Evolutionary conservation across 2,888 invertebrate genomes (phyloP).

Genomic region (Muschampia plurimacula): DNA sequence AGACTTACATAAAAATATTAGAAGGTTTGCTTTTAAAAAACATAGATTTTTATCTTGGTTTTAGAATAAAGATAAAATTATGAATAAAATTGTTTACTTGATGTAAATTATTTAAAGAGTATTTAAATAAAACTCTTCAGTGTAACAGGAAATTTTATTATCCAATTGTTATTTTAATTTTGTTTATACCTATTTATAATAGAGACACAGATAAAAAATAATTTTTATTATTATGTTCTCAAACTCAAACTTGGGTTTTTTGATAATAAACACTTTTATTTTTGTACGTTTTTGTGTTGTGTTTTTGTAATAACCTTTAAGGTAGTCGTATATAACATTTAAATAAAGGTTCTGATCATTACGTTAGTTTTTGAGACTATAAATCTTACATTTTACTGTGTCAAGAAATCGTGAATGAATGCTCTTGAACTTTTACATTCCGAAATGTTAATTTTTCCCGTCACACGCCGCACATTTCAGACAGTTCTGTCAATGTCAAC

Average conservation of each 20-base stretch:
- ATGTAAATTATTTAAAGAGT: too few species aligned
- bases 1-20: constrained; percentile 16
- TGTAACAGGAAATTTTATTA: neutral
- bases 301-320: neutral
- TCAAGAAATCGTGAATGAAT: constrained; percentile 61
- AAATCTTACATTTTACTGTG: neutral
- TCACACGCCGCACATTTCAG: constrained; percentile 23
- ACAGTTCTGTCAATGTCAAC: constrained; percentile 26
- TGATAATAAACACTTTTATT: too few species aligned
- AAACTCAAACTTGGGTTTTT: too few species aligned
- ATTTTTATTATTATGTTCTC: too few species aligned
- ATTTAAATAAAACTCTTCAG: too few species aligned
- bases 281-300: too few species aligned
- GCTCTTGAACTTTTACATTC: constrained; percentile 57
- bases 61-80: neutral
- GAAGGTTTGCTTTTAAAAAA: neutral
- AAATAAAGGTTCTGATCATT: neutral
- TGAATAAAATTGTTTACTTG: too few species aligned
- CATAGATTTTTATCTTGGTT: neutral
- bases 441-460: constrained; percentile 39
- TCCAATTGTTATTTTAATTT: neutral
- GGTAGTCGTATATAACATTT: neutral
- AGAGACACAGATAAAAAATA: too few species aligned
- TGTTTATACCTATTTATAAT: too few species aligned
- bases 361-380: neutral